These are phyloP conservation scores for Ichneumoninae sp. DNA, from an alignment of 2,888 invertebrate genomes.

Conservation along the genomic window DNA sequence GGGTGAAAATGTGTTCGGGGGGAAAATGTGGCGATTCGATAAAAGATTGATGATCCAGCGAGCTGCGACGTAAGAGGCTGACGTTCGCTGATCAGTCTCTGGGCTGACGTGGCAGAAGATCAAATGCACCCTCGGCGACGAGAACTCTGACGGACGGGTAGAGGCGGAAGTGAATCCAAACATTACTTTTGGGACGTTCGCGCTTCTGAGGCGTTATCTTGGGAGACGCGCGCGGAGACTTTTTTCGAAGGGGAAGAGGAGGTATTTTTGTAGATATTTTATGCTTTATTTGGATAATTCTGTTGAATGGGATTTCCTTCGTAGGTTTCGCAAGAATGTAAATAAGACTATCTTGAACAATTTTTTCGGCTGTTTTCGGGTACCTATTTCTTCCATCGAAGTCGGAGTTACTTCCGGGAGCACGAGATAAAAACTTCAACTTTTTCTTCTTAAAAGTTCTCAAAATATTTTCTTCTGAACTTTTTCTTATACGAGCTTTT, in stretches of 20 bases:
- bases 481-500: too few relatives aligned
- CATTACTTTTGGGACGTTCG: not conserved
- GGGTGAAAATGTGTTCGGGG: constrained; percentile 57
- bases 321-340: not conserved
- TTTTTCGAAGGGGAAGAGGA: too few relatives aligned
- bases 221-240: not conserved
- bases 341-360: too few relatives aligned
- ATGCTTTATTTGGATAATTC: not conserved
- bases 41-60: constrained; percentile 83
- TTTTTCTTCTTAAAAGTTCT: too few relatives aligned
- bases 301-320: not conserved
- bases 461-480: too few relatives aligned
- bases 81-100: constrained; percentile 80
- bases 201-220: not conserved
- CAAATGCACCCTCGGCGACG: constrained; percentile 83
- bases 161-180: not conserved
- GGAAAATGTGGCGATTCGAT: constrained; percentile 76
- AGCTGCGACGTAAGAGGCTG: constrained; percentile 44
- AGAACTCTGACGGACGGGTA: constrained; percentile 27
- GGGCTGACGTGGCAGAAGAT: constrained; percentile 82
- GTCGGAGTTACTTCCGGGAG: too few relatives aligned
- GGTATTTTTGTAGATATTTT: too few relatives aligned
- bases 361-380: too few relatives aligned
- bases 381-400: too few relatives aligned
- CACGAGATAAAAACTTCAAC: too few relatives aligned